A percentile compares a stretch with the other conserved stretches of the same genome.
phyloP scores from a whole-genome alignment of 2,888 invertebrate genomes.

The Anaspis maculata region DNA sequence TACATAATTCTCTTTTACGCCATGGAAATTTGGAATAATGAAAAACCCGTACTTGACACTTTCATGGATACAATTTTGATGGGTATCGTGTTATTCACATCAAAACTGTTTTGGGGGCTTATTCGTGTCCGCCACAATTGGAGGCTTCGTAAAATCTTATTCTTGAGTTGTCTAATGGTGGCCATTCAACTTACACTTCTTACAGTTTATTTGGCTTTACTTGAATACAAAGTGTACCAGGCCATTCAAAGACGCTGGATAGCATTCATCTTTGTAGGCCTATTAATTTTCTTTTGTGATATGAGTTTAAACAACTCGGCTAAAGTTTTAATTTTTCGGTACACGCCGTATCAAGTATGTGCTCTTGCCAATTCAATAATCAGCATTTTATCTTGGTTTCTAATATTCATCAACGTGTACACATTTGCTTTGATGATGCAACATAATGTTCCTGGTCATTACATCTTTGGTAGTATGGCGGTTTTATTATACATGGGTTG shows the following conservation, averaged over 20 bases:
- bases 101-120: constrained; percentile 18
- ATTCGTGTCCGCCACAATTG: constrained; percentile 18
- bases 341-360: constrained; percentile 28
- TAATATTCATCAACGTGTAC: constrained; percentile 18
- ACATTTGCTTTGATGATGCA: constrained; percentile 2
- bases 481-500: constrained; percentile 18
- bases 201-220: constrained; percentile 6
- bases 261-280: constrained; percentile 12
- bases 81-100: constrained; percentile 17
- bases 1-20: constrained; percentile 25
- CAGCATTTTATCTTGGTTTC: constrained; percentile 20
- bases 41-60: constrained; percentile 3
- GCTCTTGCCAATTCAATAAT: constrained; percentile 15
- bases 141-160: constrained; percentile 24
- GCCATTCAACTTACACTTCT: constrained; percentile 7
- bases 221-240: constrained; percentile 1
- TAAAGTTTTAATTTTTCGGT: constrained; percentile 22
- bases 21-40: constrained; percentile 8
- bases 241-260: constrained; percentile 14
- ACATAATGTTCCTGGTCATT: neutral
- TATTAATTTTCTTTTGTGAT: constrained; percentile 23
- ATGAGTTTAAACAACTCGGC: constrained; percentile 22
- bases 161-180: constrained; percentile 18
- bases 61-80: constrained; percentile 19
- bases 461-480: constrained; percentile 6